These are phyloP conservation scores for Odocoileus virginianus DNA, from an alignment of 2,113 vertebrate genomes.

Conservation along the genomic window DNA sequence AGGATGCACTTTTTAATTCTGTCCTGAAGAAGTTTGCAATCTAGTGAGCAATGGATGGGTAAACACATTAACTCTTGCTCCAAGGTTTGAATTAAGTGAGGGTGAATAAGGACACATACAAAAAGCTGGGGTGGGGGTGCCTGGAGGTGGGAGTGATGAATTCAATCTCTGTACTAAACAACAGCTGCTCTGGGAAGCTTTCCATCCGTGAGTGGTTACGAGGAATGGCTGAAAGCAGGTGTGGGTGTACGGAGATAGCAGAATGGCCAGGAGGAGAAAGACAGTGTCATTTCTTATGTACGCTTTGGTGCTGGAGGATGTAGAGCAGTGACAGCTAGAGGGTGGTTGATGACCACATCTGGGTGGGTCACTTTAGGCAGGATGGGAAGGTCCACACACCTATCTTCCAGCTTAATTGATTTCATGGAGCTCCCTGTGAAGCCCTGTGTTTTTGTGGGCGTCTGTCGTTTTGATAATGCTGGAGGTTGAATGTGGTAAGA, in stretches of 20 bases:
- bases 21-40: neutral
- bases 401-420: neutral
- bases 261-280: neutral
- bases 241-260: neutral
- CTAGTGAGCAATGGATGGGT: neutral
- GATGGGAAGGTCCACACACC: neutral
- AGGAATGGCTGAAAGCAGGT: neutral
- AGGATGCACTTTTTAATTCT: neutral
- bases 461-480: neutral
- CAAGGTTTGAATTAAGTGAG: neutral
- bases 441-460: neutral
- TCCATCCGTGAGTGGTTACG: neutral
- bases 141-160: neutral
- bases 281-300: neutral
- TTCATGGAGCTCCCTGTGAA: neutral
- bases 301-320: neutral
- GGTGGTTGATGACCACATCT: neutral
- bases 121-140: neutral
- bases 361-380: neutral
- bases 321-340: neutral
- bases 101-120: conserved; percentile 30
- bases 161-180: conserved; percentile 21
- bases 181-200: conserved; percentile 39
- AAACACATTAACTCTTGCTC: conserved; percentile 30
- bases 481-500: neutral